Percentiles rank a stretch among this genome's conserved stretches.
These are phyloP conservation scores for Ibidorhyncha struthersii DNA, from an alignment of 2,113 vertebrate species.

Conservation along the genomic window DNA sequence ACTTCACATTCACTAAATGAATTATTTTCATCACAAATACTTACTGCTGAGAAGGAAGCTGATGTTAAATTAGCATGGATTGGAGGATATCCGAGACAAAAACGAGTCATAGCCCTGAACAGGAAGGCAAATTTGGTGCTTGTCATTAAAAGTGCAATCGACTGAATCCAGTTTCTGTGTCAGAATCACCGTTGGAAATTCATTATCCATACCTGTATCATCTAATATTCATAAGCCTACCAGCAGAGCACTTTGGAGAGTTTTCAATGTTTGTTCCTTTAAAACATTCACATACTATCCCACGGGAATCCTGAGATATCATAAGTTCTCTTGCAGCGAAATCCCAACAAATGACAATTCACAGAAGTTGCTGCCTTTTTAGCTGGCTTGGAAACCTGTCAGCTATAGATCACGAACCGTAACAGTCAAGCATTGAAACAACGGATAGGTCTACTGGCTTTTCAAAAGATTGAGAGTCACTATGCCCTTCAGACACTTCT, in stretches of 20 bases:
- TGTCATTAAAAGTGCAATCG: not conserved
- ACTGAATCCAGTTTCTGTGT: not conserved
- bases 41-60: not conserved
- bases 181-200: not conserved
- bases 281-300: not conserved
- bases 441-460: not conserved
- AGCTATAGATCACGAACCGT: not conserved
- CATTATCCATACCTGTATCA: not conserved
- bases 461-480: not conserved
- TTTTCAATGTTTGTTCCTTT: slow-evolving; percentile 4
- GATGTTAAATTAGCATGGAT: not conserved
- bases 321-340: not conserved
- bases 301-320: not conserved
- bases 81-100: not conserved
- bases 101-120: not conserved
- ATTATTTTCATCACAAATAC: not conserved
- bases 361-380: not conserved
- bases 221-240: not conserved
- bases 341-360: not conserved
- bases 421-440: not conserved
- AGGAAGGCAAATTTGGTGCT: not conserved
- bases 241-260: not conserved
- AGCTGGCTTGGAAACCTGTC: not conserved
- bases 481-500: not conserved
- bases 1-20: not conserved